These are phyloP conservation scores for Ginglymostoma cirratum DNA, from an alignment of 2,113 vertebrate species.

Conservation along the genomic window DNA sequence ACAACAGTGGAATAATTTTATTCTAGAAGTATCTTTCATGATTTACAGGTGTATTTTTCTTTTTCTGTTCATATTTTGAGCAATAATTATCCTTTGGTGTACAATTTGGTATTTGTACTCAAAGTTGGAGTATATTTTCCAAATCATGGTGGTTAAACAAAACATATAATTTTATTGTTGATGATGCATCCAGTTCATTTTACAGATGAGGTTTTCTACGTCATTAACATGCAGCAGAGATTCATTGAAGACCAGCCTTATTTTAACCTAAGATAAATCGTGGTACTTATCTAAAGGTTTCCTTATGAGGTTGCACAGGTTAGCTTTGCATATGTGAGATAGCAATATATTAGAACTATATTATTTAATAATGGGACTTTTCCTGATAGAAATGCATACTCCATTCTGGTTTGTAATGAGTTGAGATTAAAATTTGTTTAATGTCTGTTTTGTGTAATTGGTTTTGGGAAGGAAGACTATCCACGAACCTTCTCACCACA, in stretches of 20 bases:
- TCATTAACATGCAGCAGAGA: neutral
- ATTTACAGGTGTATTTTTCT: slow-evolving; percentile 3
- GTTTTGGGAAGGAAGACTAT: too few relatives aligned
- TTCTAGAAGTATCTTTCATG: slow-evolving; percentile 39
- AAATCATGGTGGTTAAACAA: neutral
- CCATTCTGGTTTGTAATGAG: neutral
- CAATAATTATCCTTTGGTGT: neutral
- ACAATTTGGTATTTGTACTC: slow-evolving; percentile 33
- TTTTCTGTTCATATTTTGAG: neutral
- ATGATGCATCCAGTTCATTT: neutral
- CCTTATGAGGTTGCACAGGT: neutral
- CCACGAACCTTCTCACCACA: too few relatives aligned
- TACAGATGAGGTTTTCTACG: neutral
- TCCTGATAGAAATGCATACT: neutral
- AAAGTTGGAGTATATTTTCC: slow-evolving; percentile 14
- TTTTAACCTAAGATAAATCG: neutral
- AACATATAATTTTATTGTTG: neutral
- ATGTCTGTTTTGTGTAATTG: neutral
- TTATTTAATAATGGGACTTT: neutral
- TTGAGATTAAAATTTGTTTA: neutral
- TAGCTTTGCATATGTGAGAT: neutral
- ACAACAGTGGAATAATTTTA: slow-evolving; percentile 31
- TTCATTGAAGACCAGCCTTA: neutral
- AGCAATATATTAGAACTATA: neutral
- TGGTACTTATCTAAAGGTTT: neutral